Conservation (phyloP, 2,797 vertebrate genomes). For the Galago senegalensis region DNA sequence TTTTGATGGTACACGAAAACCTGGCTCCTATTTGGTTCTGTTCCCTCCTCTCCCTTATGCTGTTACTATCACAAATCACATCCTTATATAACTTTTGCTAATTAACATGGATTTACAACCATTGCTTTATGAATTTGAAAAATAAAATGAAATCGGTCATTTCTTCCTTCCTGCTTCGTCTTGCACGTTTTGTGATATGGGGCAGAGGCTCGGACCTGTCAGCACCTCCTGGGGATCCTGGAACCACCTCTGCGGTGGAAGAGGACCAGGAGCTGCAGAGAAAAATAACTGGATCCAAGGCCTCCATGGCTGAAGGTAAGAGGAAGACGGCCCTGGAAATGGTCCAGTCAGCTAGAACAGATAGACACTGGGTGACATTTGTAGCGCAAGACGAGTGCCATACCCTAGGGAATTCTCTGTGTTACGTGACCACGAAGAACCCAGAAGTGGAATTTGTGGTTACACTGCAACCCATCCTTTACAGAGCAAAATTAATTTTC, state of each 20-base stretch:
- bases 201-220: no score
- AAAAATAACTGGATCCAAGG: slow-evolving; percentile 86
- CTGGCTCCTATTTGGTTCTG: background rate
- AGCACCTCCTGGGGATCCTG: no score
- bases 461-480: slow-evolving; percentile 99
- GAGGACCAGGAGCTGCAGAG: background rate
- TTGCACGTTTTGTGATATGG: no score
- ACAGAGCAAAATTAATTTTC: slow-evolving; percentile 99
- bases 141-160: background rate
- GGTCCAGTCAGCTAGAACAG: slow-evolving; percentile 95
- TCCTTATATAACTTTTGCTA: background rate
- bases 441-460: slow-evolving; percentile 96
- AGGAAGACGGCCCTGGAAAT: slow-evolving; percentile 87
- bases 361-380: slow-evolving; percentile 96
- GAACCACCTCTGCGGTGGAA: no score
- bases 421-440: slow-evolving; percentile 98
- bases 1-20: background rate
- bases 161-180: no score
- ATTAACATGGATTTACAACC: background rate
- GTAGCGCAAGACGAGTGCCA: slow-evolving; percentile 98
- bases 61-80: background rate
- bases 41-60: background rate
- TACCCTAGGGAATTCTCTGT: slow-evolving; percentile 96
- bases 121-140: background rate
- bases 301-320: slow-evolving; percentile 82